Conservation (phyloP, 2,113 vertebrate species). For the Eudorcas thomsonii region DNA sequence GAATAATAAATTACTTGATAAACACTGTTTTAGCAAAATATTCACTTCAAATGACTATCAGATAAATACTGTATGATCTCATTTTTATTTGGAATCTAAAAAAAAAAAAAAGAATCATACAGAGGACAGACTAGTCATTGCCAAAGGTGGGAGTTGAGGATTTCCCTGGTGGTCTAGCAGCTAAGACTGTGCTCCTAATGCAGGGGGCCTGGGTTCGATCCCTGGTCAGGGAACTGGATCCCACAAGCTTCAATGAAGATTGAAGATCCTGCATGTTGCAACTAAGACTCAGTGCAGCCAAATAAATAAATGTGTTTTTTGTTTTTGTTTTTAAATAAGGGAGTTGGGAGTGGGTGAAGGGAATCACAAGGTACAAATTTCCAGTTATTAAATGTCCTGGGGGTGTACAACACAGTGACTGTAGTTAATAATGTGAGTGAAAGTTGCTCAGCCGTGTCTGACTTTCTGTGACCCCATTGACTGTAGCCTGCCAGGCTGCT, state of each 20-base stretch:
- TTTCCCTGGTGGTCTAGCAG: background rate
- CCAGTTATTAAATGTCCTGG: background rate
- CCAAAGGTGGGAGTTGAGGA: background rate
- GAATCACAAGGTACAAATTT: background rate
- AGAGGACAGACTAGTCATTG: background rate
- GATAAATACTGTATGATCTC: background rate
- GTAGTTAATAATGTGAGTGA: background rate
- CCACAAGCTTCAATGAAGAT: background rate
- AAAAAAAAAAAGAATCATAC: background rate
- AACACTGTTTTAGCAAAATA: slow-evolving; percentile 6
- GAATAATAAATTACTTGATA: background rate
- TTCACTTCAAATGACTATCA: background rate
- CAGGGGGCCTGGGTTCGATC: background rate
- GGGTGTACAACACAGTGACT: background rate
- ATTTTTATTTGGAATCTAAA: background rate
- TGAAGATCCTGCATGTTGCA: background rate
- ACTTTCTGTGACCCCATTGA: background rate
- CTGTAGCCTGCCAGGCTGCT: background rate
- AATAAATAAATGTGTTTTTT: background rate
- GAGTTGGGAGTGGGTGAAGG: background rate
- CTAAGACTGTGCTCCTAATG: background rate
- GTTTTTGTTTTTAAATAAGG: background rate
- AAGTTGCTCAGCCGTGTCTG: background rate
- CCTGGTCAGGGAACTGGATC: background rate
- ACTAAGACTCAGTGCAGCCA: background rate